Evolutionary conservation across 2,113 vertebrate genomes (phyloP), one percentile per base, ranked within the genome.

Genomic region (Aptenodytes patagonicus): DNA sequence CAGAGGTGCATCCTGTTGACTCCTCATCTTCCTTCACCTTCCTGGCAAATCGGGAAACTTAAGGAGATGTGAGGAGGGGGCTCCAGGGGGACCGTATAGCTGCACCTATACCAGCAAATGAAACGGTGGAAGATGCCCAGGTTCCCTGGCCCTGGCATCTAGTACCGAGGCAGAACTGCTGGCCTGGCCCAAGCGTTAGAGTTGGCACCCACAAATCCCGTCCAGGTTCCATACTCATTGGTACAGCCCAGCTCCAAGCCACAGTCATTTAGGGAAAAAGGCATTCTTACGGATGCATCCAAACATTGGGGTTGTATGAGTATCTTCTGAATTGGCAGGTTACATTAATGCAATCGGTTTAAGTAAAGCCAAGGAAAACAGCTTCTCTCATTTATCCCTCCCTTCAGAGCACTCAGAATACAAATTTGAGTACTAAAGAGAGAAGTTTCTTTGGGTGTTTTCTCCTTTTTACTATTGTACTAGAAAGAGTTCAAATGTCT

Each of bases 401-500:
- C 17, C 61, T 94, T 80, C 70, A 77, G 79, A 93, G 44, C 15
- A 46, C 49, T 13, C 0, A 0, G 44, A 93, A 40, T 42, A 75
- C 66, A 83, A 94, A 89, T 76, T 8, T 55, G 32, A 92, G 55
- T 42, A 31, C 46, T 51, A 87, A 93, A 90, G 75, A 64, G 88
- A 55, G 13, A 57, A 52, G 55, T 64, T 92, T 79, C 71, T 90
- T 52, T 69, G 73, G 34, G 46, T 47, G 22, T 81, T 96, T 93
- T 92, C 40, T 66, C 70, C 69, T 92, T 95, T 91, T 95, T 94
- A 54, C 87, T 91, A 79, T 84, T 93, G 91, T 73, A 94, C 80
- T 96, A 97, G 91, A 97, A 97, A 92, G 79, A 96, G 82, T 95
- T 97, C 81, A 95, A 97, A 96, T 86, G 96, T 92, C 94, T 96